These are phyloP conservation scores for Norana najaformis DNA, from an alignment of 2,888 invertebrate genomes.

Conservation along the genomic window DNA sequence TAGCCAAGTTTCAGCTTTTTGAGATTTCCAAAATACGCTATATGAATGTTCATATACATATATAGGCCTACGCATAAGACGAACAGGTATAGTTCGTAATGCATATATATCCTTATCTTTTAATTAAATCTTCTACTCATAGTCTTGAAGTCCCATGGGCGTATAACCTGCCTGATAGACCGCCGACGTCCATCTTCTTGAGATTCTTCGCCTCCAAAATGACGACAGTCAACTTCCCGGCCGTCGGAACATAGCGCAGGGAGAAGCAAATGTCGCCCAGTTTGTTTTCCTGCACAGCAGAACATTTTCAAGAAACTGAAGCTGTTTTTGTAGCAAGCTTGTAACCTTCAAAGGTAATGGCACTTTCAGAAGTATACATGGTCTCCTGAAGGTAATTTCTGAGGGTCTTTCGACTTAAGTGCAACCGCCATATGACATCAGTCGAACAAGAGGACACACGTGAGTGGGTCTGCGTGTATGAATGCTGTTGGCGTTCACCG, in stretches of 20 bases:
- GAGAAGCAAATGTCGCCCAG: constrained; percentile 98
- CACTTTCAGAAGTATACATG: neutral
- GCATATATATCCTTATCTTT: too few relatives aligned
- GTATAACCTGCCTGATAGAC: constrained; percentile 78
- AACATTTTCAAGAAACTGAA: neutral
- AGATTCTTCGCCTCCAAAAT: constrained; percentile 98
- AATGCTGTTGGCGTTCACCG: neutral
- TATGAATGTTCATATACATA: too few relatives aligned
- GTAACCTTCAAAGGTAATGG: neutral
- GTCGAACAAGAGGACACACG: neutral
- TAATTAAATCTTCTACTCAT: too few relatives aligned
- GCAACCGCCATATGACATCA: too few relatives aligned
- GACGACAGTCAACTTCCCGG: constrained; percentile 94
- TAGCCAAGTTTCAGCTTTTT: too few relatives aligned
- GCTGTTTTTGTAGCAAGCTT: neutral
- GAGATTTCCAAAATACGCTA: too few relatives aligned
- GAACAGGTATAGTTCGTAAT: too few relatives aligned
- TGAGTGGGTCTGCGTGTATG: neutral
- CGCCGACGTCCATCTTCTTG: constrained; percentile 99
- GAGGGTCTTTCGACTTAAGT: too few relatives aligned
- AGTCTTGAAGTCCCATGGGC: too few relatives aligned
- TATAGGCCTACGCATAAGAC: neutral
- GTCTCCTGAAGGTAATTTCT: too few relatives aligned
- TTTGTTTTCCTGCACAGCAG: constrained; percentile 25
- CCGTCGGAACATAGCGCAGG: constrained; percentile 97